These are phyloP conservation scores for Scaptomyza flava DNA, from an alignment of 2,888 invertebrate species.

Conservation along the genomic window DNA sequence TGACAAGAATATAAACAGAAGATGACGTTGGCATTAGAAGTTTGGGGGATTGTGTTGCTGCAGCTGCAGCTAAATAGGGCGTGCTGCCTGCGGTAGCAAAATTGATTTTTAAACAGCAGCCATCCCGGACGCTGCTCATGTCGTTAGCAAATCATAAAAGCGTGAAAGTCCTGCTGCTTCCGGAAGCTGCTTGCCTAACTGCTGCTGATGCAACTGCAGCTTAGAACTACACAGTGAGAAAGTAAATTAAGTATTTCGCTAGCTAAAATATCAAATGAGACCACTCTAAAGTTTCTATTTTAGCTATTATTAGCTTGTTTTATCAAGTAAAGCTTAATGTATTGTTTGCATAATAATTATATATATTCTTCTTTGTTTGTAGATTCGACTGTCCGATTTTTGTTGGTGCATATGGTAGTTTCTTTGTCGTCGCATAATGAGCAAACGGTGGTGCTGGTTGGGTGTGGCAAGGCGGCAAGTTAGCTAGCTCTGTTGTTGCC, in stretches of 20 bases:
- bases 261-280: too few relatives aligned
- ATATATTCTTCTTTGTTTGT: too few relatives aligned
- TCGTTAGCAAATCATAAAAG: slow-evolving; percentile 82
- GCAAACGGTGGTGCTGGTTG: slow-evolving; percentile 26
- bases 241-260: background rate
- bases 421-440: slow-evolving; percentile 74
- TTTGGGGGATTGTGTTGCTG: slow-evolving; percentile 12
- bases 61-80: slow-evolving; percentile 15
- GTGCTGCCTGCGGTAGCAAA: slow-evolving; percentile 65
- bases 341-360: too few relatives aligned
- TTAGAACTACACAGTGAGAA: slow-evolving; percentile 33
- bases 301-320: too few relatives aligned
- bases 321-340: too few relatives aligned
- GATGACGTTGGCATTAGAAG: slow-evolving; percentile 12
- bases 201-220: slow-evolving; percentile 12
- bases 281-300: too few relatives aligned
- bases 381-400: too few relatives aligned
- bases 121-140: slow-evolving; percentile 53
- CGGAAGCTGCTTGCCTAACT: background rate
- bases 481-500: background rate
- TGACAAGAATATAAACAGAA: slow-evolving; percentile 73
- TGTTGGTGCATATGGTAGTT: slow-evolving; percentile 42
- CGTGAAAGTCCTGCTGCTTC: slow-evolving; percentile 53
- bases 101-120: slow-evolving; percentile 79
- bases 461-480: background rate